Conservation (phyloP, 2,888 invertebrate genomes). For the Agriotes lineatus region DNA sequence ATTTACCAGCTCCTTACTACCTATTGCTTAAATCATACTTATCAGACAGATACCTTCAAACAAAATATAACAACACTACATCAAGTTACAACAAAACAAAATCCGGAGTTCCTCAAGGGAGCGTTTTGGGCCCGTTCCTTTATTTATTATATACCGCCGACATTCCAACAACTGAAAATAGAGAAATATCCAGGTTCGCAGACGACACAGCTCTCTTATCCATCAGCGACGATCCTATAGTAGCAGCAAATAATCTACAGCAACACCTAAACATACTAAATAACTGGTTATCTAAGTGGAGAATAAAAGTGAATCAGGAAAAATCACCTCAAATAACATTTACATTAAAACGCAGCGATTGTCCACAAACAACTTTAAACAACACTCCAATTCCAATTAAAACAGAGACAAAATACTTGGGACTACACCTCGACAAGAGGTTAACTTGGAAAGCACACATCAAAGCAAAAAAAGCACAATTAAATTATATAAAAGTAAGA, state of each 20-base stretch:
- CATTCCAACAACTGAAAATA: slow-evolving; percentile 3
- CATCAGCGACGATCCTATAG: neutral
- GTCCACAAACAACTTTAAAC: slow-evolving; percentile 1
- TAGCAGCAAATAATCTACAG: neutral
- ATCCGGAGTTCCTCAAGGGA: slow-evolving; percentile 2
- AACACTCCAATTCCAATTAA: neutral
- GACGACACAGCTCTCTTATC: slow-evolving; percentile 2
- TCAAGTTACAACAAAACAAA: neutral
- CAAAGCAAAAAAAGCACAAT: neutral
- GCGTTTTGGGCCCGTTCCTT: neutral
- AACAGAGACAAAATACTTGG: neutral
- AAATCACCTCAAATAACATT: slow-evolving; percentile 7
- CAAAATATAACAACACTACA: neutral
- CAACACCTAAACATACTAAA: neutral
- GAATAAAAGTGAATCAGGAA: neutral
- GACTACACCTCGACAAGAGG: slow-evolving; percentile 3
- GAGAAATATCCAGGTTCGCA: neutral
- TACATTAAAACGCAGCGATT: neutral
- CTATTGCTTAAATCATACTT: neutral
- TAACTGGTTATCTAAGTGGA: neutral
- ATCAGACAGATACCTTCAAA: slow-evolving; percentile 20
- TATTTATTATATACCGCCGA: neutral
- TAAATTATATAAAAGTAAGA: neutral
- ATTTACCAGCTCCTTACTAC: neutral
- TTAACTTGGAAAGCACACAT: neutral